Percentiles rank a stretch among this genome's conserved stretches.
Conservation (phyloP, 2,113 vertebrate species). For the Chrysemys picta region DNA sequence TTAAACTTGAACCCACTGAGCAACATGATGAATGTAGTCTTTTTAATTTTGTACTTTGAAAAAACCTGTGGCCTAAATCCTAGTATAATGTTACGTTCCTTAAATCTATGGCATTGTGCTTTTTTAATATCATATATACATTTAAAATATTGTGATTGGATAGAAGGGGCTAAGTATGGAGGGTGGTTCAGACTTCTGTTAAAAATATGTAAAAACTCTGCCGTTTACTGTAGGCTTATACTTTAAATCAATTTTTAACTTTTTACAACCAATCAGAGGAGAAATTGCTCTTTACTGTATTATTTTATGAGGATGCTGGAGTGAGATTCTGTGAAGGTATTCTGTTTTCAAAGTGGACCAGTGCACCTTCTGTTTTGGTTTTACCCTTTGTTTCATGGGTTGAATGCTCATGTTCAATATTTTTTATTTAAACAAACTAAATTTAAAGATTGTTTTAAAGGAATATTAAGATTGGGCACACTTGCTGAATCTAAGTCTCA, state of each 20-base stretch:
- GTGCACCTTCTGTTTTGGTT: background rate
- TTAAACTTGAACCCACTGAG: background rate
- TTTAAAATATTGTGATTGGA: background rate
- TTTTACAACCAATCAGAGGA: background rate
- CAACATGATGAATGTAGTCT: accelerated
- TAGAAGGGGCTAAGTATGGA: background rate
- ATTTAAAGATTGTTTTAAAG: background rate
- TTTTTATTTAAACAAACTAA: background rate
- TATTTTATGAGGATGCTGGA: background rate
- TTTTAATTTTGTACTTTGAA: background rate
- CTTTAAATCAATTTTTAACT: constrained; percentile 12
- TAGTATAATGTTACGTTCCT: background rate
- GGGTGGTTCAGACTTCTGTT: background rate
- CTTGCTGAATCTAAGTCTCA: background rate
- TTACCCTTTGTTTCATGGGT: background rate
- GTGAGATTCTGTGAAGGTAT: constrained; percentile 29
- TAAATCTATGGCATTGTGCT: constrained; percentile 4
- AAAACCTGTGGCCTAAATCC: background rate
- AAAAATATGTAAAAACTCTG: constrained; percentile 3
- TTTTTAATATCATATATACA: constrained; percentile 1
- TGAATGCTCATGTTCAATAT: background rate
- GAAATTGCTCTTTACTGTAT: background rate
- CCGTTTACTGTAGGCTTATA: background rate
- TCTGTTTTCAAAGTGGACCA: background rate
- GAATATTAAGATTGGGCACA: background rate